Conservation (phyloP, 2,888 invertebrate genomes). For the Sminthurides aquaticus region DNA sequence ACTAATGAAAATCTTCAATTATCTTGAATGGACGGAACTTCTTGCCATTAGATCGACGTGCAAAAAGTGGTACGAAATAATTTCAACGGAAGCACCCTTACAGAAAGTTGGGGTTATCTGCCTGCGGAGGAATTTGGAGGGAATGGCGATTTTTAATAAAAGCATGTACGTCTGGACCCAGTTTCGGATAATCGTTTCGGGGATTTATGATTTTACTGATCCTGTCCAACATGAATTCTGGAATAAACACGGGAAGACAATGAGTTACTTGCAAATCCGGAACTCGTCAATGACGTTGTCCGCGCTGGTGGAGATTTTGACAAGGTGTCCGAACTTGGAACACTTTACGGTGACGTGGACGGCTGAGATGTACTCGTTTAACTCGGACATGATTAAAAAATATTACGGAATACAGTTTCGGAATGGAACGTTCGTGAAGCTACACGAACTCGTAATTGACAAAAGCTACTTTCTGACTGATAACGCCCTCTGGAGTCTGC, state of each 20-base stretch:
- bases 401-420: slow-evolving; percentile 39
- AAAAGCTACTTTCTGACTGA: slow-evolving; percentile 38
- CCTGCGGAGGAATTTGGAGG: slow-evolving; percentile 26
- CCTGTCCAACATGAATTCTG: slow-evolving; percentile 36
- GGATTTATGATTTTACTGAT: slow-evolving; percentile 34
- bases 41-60: slow-evolving; percentile 32
- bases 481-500: slow-evolving; percentile 33
- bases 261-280: slow-evolving; percentile 33
- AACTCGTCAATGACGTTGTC: slow-evolving; percentile 36
- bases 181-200: slow-evolving; percentile 29
- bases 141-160: slow-evolving; percentile 31
- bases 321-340: slow-evolving; percentile 33
- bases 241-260: slow-evolving; percentile 34
- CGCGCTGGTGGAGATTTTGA: slow-evolving; percentile 36
- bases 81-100: slow-evolving; percentile 25
- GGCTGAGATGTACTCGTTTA: slow-evolving; percentile 40
- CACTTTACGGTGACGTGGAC: slow-evolving; percentile 34
- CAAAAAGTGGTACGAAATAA: slow-evolving; percentile 36
- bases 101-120: slow-evolving; percentile 26
- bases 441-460: slow-evolving; percentile 31
- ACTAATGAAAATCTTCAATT: slow-evolving; percentile 30
- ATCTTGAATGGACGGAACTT: slow-evolving; percentile 38
- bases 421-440: slow-evolving; percentile 34
- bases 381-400: slow-evolving; percentile 40
- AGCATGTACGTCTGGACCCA: slow-evolving; percentile 36